A percentile compares a stretch with the other conserved stretches of the same genome.
These are phyloP conservation scores for Artibeus lituratus DNA, from an alignment of 2,797 vertebrate species.

Conservation along the genomic window DNA sequence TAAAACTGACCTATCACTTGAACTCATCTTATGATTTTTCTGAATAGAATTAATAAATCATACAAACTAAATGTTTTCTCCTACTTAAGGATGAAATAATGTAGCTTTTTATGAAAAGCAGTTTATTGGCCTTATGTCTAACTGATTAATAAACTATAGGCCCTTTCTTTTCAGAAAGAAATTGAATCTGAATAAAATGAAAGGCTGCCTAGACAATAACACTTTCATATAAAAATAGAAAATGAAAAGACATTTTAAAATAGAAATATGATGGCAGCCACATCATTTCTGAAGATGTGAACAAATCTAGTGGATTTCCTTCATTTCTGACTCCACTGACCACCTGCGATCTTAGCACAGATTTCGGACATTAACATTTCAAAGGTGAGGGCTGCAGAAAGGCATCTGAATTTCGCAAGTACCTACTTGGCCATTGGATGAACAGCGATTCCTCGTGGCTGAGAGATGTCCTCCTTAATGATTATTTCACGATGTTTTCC, in stretches of 20 bases:
- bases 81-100: neutral
- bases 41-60: slow-evolving; percentile 25
- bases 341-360: neutral
- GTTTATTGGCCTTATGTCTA: neutral
- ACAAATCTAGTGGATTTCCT: neutral
- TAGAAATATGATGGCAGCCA: neutral
- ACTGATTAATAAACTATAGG: neutral
- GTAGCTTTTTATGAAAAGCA: slow-evolving; percentile 7
- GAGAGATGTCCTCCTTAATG: slow-evolving; percentile 82
- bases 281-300: neutral
- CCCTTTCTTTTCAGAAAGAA: neutral
- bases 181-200: slow-evolving; percentile 27
- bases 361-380: neutral
- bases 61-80: neutral
- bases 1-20: neutral
- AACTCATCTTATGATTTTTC: neutral
- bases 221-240: neutral
- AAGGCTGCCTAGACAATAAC: neutral
- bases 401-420: neutral
- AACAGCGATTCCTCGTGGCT: slow-evolving; percentile 90
- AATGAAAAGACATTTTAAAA: neutral
- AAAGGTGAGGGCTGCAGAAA: neutral
- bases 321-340: neutral
- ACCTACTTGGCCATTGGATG: slow-evolving; percentile 92
- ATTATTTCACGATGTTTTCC: slow-evolving; percentile 86